A percentile compares a stretch with the other conserved stretches of the same genome.
Evolutionary conservation across 2,888 invertebrate genomes (phyloP).

Genomic region (Agrochola litura): DNA sequence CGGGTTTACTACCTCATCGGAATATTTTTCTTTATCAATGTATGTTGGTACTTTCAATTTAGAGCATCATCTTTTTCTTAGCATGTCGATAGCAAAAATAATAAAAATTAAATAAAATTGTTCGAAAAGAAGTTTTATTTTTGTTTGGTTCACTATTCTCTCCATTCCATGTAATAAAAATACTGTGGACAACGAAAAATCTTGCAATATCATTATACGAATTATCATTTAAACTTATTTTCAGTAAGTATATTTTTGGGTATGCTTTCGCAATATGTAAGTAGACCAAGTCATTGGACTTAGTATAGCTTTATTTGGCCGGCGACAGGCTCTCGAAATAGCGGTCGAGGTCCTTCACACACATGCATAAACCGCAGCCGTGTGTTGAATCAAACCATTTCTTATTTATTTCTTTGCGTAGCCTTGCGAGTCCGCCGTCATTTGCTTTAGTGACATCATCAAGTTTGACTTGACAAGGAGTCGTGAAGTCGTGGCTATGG

Average conservation of each 20-base stretch:
- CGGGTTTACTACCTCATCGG: constrained; percentile 6
- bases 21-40: constrained; percentile 25
- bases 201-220: too few species aligned
- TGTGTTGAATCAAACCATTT: constrained; percentile 65
- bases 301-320: constrained; percentile 67
- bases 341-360: constrained; percentile 85
- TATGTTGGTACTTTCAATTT: not conserved
- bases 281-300: constrained; percentile 59
- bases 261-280: constrained; percentile 52
- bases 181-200: not conserved
- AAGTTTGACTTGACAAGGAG: constrained; percentile 67
- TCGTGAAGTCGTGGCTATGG: constrained; percentile 70
- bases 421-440: constrained; percentile 76
- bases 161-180: not conserved
- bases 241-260: constrained; percentile 17
- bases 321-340: constrained; percentile 79
- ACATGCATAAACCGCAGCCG: constrained; percentile 71
- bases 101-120: not conserved
- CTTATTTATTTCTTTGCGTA: constrained; percentile 70
- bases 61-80: not conserved
- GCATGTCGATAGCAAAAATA: not conserved
- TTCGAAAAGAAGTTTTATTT: not conserved
- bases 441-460: constrained; percentile 79
- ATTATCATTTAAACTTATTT: constrained; percentile 20
- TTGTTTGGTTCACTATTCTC: not conserved